Base-by-base conservation (phyloP, 2,113 vertebrate species). In the Nymphicus hollandicus region DNA sequence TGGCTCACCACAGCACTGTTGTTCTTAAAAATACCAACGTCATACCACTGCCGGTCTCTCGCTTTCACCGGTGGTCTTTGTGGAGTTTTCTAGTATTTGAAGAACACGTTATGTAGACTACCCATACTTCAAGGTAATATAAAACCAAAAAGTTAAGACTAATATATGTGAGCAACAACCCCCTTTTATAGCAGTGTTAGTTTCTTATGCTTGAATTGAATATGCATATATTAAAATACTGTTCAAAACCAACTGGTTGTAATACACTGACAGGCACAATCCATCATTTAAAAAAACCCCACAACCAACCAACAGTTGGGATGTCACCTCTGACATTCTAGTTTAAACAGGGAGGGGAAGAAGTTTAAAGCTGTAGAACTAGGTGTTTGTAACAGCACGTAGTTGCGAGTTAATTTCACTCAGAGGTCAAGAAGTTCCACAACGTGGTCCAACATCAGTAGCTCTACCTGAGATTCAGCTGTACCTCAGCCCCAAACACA, bases 1-100 rank as follows among this genome's bases (percentile, higher is more conserved):
- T 99, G 98, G 86, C 91, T 98, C 97, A 99, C 99, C 96, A 99
- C 98, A 56, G 98, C 98, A 52, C 97, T 99, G 47, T 98, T 99
- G 63, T 98, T 98, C 97, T 98, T 99, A 96, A 99, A 99, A 95
- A 99, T 98, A 9, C 99, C 99, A 19, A 99, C 99, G 63, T 99
- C 99, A 33, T 98, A 99, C 99, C 99, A 99, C 52, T 96, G 96
- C 58, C 97, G 97, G 73, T 98, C 97, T 79, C 95, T 97, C 73
- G 87, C 27, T 96, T 98, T 98, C 83, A 87, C 27, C 0, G 81
- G 79, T 20, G 96, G 95, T 65, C 91, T 97, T 74, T 92, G 95
- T 33, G 93, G 74, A 91, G 97, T 95, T 96, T 97, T 98, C 98
- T 98, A 94, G 89, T 81, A 70, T 96, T 88, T 96, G 94, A 97